A percentile compares a stretch with the other conserved stretches of the same genome.
These are phyloP conservation scores for Thymelicus sylvestris DNA, from an alignment of 2,888 invertebrate species.

Conservation along the genomic window DNA sequence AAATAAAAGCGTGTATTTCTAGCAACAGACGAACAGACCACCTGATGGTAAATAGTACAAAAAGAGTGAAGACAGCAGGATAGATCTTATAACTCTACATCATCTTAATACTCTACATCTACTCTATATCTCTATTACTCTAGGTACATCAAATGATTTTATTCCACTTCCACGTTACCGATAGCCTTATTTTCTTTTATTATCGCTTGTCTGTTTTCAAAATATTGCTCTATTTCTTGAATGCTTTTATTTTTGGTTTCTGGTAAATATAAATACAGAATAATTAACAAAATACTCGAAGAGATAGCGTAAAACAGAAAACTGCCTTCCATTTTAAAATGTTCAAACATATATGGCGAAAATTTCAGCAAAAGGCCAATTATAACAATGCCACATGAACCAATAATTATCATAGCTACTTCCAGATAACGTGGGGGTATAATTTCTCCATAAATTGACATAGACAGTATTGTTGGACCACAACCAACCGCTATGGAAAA, in stretches of 20 bases:
- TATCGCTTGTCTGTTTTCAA: background rate
- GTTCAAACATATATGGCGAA: background rate
- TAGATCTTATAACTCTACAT: too few species aligned
- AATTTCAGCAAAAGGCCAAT: background rate
- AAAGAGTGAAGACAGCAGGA: too few species aligned
- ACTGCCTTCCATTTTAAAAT: background rate
- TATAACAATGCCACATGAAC: background rate
- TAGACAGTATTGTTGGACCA: slow-evolving; percentile 54
- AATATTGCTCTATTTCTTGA: slow-evolving; percentile 46
- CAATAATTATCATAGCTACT: background rate
- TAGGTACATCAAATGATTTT: background rate
- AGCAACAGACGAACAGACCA: too few species aligned
- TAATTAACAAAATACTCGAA: slow-evolving; percentile 19
- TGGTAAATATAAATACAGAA: slow-evolving; percentile 44
- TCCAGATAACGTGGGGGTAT: slow-evolving; percentile 30
- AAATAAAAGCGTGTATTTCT: too few species aligned
- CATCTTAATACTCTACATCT: too few species aligned
- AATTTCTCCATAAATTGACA: slow-evolving; percentile 45
- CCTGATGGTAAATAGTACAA: too few species aligned
- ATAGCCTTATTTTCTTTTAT: background rate
- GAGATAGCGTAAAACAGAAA: slow-evolving; percentile 7
- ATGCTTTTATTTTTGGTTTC: slow-evolving; percentile 51
- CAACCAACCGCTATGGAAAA: slow-evolving; percentile 55
- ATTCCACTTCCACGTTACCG: background rate
- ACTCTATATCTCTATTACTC: too few species aligned